Evolutionary conservation across 2,888 invertebrate genomes (phyloP), one percentile per base, ranked within the genome.

Genomic region (Linyphia triangularis): DNA sequence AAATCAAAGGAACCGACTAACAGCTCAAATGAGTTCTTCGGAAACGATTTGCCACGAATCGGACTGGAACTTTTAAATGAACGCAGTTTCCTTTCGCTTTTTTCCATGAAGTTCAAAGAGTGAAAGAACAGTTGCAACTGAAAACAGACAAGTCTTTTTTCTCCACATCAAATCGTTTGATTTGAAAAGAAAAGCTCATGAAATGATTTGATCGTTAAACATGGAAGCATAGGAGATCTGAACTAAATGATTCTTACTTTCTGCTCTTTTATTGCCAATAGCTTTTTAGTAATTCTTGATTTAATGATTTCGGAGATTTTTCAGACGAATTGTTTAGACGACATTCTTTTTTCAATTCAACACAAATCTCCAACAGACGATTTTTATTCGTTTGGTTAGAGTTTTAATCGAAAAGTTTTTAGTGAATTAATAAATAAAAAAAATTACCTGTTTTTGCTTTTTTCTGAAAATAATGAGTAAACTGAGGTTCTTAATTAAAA

Each of bases 1-100:
- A 61, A 63, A 77, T 77, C 77, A 77, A 77, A 77, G 77, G 63
- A 22, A 40, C 77, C 77, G 77, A 37, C 77, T 57, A 33, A 72
- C 33, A 57, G 73, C 59, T 73, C 37, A 26, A 77, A 63, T 37
- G 61, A 37, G 24, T 77, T 77, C 77, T 24, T 63, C 37, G 77
- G 77, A 77, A 77, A 37, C 77, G 77, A 77, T 77, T 77, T 77
- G 77, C 63, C 22, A 9, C 9, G 33, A 77, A 73, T 59, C 73
- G 73, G 33, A 22, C 22, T 40, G 77, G 61, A 63, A 61, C 40
- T 77, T 61, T 33, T 40, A 73, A 73, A 73, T 59, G 73, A 73
- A 73, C 40, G 19, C 51, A 28, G 72, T 57, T 72, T n/a, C 24
- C 30, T 59, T 30, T 30, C 59, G 30, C 19, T n/a, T 43, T 26